Base-by-base conservation (phyloP, 2,113 vertebrate genomes). In the Hystrix brachyura region DNA sequence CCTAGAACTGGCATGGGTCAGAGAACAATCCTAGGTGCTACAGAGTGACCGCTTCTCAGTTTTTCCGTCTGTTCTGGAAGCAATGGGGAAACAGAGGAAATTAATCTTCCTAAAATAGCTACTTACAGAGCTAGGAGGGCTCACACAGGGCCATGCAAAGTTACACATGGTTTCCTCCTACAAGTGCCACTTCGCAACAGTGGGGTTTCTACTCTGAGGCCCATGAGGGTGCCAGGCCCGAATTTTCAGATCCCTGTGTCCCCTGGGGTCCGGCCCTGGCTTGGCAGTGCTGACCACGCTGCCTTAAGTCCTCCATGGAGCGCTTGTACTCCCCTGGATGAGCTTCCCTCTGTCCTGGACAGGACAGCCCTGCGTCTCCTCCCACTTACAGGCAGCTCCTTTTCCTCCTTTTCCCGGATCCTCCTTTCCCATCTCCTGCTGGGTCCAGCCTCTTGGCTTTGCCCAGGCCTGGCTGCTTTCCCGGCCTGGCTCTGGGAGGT, bases 1-100 rank as follows among this genome's bases (percentile, higher is more conserved):
- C 57, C 9, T 0, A 8, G 89, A 86, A 69, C 32, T 12, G 38
- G 4, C 27, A 53, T 43, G 10, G 10, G 11, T 51, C 4, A 74
- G 43, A 48, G 43, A 69, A 48, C 85, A 46, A 38, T 65, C 93
- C 64, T 65, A 55, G 46, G 5, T 29, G 21, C 1, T 59, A n/a
- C 32, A n/a, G 11, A 78, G 72, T 51, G 29, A n/a, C n/a, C 17
- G 17, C 46, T 21, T 21, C 13, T 94, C 27, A 53, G 48, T 1
- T 21, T 13, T 46, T 95, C 82, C 19, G 4, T 82, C 95, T 87
- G 51, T 72, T 74, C 65, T 89, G 71, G n/a, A 91, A 96, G 15
- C 48, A 13, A n/a, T 14, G 67, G 53, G 67, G 46, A 89, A 92
- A 94, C 15, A 29, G n/a, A 38, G 10, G 81, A 84, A 88, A 23